Percentiles rank a stretch among this genome's conserved stretches.
Evolutionary conservation across 2,797 vertebrate genomes (phyloP).

Genomic region (Pseudochaenichthys georgianus): DNA sequence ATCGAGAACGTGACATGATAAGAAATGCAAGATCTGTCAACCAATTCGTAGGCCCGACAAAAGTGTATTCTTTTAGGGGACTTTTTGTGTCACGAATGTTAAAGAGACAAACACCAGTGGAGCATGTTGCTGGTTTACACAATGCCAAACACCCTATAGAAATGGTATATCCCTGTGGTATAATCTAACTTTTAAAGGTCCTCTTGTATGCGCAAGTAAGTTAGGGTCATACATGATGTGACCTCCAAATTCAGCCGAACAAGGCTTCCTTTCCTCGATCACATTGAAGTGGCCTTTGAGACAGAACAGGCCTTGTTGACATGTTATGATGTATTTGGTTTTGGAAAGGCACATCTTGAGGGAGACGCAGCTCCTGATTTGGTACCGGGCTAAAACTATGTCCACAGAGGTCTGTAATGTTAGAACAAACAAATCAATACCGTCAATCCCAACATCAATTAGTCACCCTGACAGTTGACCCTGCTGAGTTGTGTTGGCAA

Average conservation of each 20-base stretch:
- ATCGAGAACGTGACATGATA: not conserved
- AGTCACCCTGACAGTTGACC: conserved; percentile 59
- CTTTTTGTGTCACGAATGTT: not conserved
- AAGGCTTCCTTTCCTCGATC: not conserved
- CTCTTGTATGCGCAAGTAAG: no score
- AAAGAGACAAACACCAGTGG: no score
- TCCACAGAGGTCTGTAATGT: conserved; percentile 33
- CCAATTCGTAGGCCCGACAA: not conserved
- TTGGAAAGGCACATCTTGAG: conserved; percentile 17
- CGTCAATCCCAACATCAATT: conserved; percentile 55
- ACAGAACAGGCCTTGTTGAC: conserved; percentile 1
- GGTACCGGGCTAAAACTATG: not conserved
- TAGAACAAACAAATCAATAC: conserved; percentile 55
- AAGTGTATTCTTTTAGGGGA: not conserved
- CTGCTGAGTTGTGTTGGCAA: conserved; percentile 22
- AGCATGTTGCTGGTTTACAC: no score
- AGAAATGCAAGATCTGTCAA: not conserved
- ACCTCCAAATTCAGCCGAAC: conserved; percentile 29
- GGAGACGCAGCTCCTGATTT: conserved; percentile 16
- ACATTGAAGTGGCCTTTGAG: conserved; percentile 17
- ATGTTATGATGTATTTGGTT: conserved; percentile 33
- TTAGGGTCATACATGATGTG: conserved; percentile 1
- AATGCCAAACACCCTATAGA: not conserved
- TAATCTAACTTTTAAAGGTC: not conserved
- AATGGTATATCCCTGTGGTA: not conserved